These are phyloP conservation scores for Lasioglossum vierecki DNA, from an alignment of 2,888 invertebrate species.

Conservation along the genomic window DNA sequence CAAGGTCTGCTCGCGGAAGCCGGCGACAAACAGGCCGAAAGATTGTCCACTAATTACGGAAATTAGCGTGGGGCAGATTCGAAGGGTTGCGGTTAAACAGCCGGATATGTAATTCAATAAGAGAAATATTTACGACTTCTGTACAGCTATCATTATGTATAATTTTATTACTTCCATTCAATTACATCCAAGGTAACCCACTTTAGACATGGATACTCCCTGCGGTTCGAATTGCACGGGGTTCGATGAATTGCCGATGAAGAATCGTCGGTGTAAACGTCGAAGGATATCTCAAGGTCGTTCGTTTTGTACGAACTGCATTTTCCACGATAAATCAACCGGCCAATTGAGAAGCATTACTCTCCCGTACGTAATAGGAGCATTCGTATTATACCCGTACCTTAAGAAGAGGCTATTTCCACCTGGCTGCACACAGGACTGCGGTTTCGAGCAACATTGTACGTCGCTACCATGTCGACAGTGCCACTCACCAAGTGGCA, in stretches of 20 bases:
- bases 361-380: neutral
- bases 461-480: neutral
- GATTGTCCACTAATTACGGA: neutral
- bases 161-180: constrained; percentile 13
- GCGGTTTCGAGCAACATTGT: neutral
- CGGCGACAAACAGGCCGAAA: neutral
- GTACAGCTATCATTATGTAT: neutral
- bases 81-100: neutral
- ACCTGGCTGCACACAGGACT: neutral
- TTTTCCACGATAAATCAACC: neutral
- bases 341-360: neutral
- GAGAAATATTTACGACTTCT: neutral
- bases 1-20: neutral
- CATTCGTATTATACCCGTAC: neutral
- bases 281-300: constrained; percentile 1
- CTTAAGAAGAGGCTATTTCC: neutral
- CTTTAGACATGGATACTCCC: neutral
- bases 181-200: constrained; percentile 17
- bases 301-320: neutral
- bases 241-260: constrained; percentile 12
- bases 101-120: constrained; percentile 1
- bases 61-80: neutral
- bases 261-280: neutral
- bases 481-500: neutral
- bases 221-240: neutral